Evolutionary conservation across 2,888 invertebrate species (phyloP).

Genomic region (Taenaris catops): DNA sequence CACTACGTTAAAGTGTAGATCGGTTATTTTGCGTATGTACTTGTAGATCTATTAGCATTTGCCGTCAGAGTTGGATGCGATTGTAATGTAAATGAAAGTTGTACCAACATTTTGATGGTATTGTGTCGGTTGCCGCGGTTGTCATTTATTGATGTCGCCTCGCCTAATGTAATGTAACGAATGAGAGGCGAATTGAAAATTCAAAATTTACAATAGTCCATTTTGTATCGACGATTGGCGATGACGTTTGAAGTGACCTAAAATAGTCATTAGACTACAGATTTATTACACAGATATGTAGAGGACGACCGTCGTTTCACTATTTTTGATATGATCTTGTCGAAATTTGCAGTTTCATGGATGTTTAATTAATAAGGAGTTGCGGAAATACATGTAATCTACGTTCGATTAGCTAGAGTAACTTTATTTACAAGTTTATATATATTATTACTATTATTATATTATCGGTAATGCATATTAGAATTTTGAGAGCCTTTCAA

Average conservation of each 20-base stretch:
- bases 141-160: conserved; percentile 1
- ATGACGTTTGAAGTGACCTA: conserved; percentile 65
- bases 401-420: conserved; percentile 66
- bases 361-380: conserved; percentile 54
- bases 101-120: not conserved
- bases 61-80: not conserved
- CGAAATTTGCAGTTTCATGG: conserved; percentile 73
- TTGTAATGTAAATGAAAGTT: not conserved
- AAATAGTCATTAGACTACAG: conserved; percentile 63
- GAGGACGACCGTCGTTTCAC: conserved; percentile 67
- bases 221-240: conserved; percentile 51
- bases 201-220: conserved; percentile 60
- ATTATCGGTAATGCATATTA: conserved; percentile 70
- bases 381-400: conserved; percentile 52
- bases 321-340: conserved; percentile 80
- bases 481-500: conserved; percentile 63
- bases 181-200: conserved; percentile 26
- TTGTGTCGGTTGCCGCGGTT: conserved; percentile 7
- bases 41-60: not conserved
- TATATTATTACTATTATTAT: conserved; percentile 41
- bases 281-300: conserved; percentile 70
- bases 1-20: conserved; percentile 2
- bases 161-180: conserved; percentile 2
- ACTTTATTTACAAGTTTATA: conserved; percentile 77
- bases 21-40: not conserved